Evolutionary conservation across 1,140 invertebrate genomes (phyloP).

Genomic region (Tachypleus tridentatus): DNA sequence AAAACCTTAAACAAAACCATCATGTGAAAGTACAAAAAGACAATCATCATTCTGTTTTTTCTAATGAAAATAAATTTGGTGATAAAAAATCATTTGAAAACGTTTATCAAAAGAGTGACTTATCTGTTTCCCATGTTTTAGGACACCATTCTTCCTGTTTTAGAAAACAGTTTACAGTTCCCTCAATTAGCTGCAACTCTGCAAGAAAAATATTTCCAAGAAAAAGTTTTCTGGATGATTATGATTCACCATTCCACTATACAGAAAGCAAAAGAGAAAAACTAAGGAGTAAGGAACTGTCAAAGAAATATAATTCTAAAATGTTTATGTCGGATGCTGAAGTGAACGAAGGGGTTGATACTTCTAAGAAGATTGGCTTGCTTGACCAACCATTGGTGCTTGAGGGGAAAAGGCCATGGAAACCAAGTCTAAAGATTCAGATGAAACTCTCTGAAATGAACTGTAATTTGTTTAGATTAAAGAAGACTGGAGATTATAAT

Average conservation of each 20-base stretch:
- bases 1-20: too few relatives aligned
- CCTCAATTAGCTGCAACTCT: slow-evolving; percentile 69
- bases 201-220: slow-evolving; percentile 78
- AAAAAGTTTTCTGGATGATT: slow-evolving; percentile 66
- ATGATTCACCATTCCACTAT: slow-evolving; percentile 18
- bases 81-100: neutral
- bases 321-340: neutral
- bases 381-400: slow-evolving; percentile 32
- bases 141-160: neutral
- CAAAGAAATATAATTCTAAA: neutral
- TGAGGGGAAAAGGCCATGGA: slow-evolving; percentile 33
- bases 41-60: neutral
- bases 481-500: too few relatives aligned
- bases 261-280: slow-evolving; percentile 20
- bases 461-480: too few relatives aligned
- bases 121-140: too few relatives aligned
- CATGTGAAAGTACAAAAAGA: too few relatives aligned
- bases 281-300: slow-evolving; percentile 11
- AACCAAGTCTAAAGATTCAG: slow-evolving; percentile 33
- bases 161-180: slow-evolving; percentile 51
- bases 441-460: slow-evolving; percentile 27
- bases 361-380: slow-evolving; percentile 7
- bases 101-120: neutral
- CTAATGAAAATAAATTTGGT: neutral
- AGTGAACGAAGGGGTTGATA: slow-evolving; percentile 3